Evolutionary conservation across 35 echinoderm and acorn worm species (phyloP).

Genomic region (Ptychodera flava): DNA sequence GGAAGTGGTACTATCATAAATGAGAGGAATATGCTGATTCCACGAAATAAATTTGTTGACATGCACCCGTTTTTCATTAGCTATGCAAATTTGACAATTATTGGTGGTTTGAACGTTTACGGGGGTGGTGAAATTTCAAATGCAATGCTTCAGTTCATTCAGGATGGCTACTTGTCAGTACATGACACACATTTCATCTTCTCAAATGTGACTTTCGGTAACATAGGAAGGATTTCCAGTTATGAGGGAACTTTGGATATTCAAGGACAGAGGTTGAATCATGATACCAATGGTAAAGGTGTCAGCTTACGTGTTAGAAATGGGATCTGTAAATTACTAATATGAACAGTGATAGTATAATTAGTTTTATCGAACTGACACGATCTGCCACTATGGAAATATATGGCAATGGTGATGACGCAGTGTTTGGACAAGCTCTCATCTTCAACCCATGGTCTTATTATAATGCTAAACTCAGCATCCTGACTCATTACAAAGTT

Average conservation of each 20-base stretch:
- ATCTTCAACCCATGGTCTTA: neutral
- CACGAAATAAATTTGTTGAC: neutral
- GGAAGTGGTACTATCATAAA: neutral
- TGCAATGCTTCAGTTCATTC: neutral
- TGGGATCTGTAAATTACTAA: neutral
- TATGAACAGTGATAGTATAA: neutral
- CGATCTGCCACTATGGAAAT: neutral
- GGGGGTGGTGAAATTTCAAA: neutral
- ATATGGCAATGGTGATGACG: neutral
- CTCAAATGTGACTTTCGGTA: neutral
- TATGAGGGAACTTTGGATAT: neutral
- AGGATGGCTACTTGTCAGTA: neutral
- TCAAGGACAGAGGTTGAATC: neutral
- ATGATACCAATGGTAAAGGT: neutral
- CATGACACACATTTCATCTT: neutral
- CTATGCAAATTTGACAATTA: neutral
- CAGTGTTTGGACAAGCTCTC: neutral
- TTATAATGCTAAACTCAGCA: neutral
- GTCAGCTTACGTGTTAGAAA: neutral
- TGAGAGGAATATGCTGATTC: neutral
- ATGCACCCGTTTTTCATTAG: neutral
- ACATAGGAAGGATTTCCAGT: neutral
- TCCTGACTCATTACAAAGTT: neutral
- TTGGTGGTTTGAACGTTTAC: neutral
- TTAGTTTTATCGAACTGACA: neutral